These are phyloP conservation scores for Hirtodrosophila confusa DNA, from an alignment of 2,888 invertebrate species.

Conservation along the genomic window DNA sequence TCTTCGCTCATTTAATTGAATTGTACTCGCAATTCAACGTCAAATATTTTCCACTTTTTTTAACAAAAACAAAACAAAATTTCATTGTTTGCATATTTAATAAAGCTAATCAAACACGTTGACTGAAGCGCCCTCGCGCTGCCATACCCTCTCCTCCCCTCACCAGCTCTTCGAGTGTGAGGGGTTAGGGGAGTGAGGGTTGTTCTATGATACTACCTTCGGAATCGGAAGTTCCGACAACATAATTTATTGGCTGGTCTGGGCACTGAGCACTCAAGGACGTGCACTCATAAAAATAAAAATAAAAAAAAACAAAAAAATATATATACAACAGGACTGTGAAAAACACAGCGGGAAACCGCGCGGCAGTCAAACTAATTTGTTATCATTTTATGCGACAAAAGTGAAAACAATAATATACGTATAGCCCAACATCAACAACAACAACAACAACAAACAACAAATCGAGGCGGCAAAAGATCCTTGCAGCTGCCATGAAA, in stretches of 20 bases:
- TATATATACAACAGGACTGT: slow-evolving; percentile 59
- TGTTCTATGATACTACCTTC: slow-evolving; percentile 60
- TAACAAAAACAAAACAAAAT: slow-evolving; percentile 71
- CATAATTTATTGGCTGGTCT: slow-evolving; percentile 67
- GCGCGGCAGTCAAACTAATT: slow-evolving; percentile 76
- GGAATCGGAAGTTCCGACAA: slow-evolving; percentile 28
- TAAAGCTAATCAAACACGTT: slow-evolving; percentile 77
- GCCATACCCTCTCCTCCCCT: slow-evolving; percentile 1
- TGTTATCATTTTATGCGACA: slow-evolving; percentile 80
- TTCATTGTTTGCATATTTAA: slow-evolving; percentile 78
- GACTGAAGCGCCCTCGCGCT: slow-evolving; percentile 34
- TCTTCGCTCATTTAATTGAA: slow-evolving; percentile 62
- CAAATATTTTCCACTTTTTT: slow-evolving; percentile 68
- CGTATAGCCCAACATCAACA: slow-evolving; percentile 26
- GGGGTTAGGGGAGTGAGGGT: slow-evolving; percentile 64
- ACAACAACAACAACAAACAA: slow-evolving; percentile 11
- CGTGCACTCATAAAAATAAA: slow-evolving; percentile 44
- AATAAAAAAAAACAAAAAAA: slow-evolving; percentile 16
- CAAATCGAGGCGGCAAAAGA: slow-evolving; percentile 3
- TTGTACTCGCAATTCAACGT: slow-evolving; percentile 58
- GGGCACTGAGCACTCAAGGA: slow-evolving; percentile 58
- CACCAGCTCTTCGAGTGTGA: background rate
- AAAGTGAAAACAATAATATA: slow-evolving; percentile 74
- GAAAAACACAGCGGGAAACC: slow-evolving; percentile 79
- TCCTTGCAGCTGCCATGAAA: slow-evolving; percentile 62